Conservation (phyloP, 2,113 vertebrate genomes). For the Paralichthys olivaceus region DNA sequence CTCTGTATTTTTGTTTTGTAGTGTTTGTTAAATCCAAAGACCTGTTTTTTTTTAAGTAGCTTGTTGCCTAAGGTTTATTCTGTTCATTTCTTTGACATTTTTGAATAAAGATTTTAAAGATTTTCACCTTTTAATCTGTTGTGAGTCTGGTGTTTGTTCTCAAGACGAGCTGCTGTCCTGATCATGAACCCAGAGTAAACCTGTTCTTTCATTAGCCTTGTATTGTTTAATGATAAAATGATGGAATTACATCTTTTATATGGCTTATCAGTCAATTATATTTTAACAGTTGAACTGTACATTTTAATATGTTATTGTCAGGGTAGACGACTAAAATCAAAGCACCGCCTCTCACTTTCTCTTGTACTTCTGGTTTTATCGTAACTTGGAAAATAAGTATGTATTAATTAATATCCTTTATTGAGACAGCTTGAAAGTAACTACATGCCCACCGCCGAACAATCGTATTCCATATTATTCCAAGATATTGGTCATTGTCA, state of each 20-base stretch:
- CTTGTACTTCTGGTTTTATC: neutral
- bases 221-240: neutral
- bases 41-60: conserved; percentile 86
- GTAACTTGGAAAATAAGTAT: conserved; percentile 10
- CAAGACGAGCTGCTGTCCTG: neutral
- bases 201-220: neutral
- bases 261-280: neutral
- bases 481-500: neutral
- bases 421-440: neutral
- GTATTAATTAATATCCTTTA: conserved; percentile 15
- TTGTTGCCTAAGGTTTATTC: conserved; percentile 91
- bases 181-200: neutral
- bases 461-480: neutral
- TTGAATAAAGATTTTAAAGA: conserved; percentile 95
- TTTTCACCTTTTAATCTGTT: conserved; percentile 36
- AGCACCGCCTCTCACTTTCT: neutral
- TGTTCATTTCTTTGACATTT: conserved; percentile 93
- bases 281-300: too few relatives aligned
- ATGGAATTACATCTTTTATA: conserved; percentile 1
- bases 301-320: too few relatives aligned
- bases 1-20: conserved; percentile 93
- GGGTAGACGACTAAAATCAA: too few relatives aligned
- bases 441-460: neutral
- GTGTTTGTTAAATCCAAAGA: conserved; percentile 95
- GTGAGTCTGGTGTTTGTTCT: neutral